Conservation (phyloP, 1,140 invertebrate species). For the Neodiprion lecontei region DNA sequence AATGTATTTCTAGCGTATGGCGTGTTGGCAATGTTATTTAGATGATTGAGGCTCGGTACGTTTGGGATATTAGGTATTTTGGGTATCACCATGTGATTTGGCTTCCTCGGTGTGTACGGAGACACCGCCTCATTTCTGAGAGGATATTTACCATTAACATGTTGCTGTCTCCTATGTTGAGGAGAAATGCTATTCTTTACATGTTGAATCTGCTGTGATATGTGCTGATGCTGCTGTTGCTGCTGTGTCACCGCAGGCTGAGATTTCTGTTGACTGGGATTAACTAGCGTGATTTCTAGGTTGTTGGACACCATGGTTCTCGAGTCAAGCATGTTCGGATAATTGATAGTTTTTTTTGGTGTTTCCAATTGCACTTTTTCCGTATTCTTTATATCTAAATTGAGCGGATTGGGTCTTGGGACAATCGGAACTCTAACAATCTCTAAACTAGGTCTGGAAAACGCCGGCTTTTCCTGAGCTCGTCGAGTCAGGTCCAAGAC, state of each 20-base stretch:
- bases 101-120: conserved; percentile 53
- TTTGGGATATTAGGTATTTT: conserved; percentile 37
- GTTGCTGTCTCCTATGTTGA: conserved; percentile 22
- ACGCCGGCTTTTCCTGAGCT: conserved; percentile 31
- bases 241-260: conserved; percentile 21
- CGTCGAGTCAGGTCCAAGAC: conserved; percentile 54
- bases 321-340: conserved; percentile 51
- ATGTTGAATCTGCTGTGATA: conserved; percentile 33
- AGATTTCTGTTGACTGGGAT: conserved; percentile 41
- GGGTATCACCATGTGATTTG: conserved; percentile 47
- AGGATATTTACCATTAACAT: conserved; percentile 47
- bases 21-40: conserved; percentile 39
- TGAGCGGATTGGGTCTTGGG: conserved; percentile 52
- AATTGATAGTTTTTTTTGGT: conserved; percentile 36
- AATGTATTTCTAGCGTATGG: conserved; percentile 32
- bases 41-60: conserved; percentile 55
- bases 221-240: background rate
- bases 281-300: conserved; percentile 58
- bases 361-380: conserved; percentile 28
- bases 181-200: conserved; percentile 18
- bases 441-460: conserved; percentile 53
- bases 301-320: conserved; percentile 58
- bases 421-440: conserved; percentile 59
- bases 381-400: conserved; percentile 46
- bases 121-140: conserved; percentile 48